phyloP scores from a whole-genome alignment of 2,888 invertebrate genomes.

The Colostygia pectinataria region DNA sequence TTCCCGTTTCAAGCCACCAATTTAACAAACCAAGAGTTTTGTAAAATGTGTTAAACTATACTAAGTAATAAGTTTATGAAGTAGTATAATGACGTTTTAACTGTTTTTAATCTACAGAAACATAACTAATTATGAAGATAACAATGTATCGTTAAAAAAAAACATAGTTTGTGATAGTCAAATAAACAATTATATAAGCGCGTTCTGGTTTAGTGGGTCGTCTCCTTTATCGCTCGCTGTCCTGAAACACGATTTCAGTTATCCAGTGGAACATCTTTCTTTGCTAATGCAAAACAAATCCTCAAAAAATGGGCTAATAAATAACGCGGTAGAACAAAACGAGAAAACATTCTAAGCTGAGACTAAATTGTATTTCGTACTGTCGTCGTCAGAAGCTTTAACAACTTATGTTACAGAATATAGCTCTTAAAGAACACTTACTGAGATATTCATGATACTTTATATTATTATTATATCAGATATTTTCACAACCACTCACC shows the following conservation, averaged over 20 bases:
- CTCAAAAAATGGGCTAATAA: constrained; percentile 27
- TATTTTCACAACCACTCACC: too few species aligned
- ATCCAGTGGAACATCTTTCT: constrained; percentile 21
- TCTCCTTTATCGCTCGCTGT: not conserved
- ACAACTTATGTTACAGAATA: not conserved
- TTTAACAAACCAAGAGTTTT: not conserved
- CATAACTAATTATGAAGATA: too few species aligned
- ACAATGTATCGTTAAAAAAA: too few species aligned
- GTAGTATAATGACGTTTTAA: too few species aligned
- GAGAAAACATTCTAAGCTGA: constrained; percentile 15
- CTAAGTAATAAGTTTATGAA: too few species aligned
- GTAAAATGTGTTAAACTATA: too few species aligned
- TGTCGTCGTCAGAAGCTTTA: not conserved
- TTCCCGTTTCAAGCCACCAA: constrained; percentile 4
- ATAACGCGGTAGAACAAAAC: constrained; percentile 19
- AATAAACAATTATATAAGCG: not conserved
- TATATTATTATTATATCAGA: too few species aligned
- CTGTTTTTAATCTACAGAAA: not conserved
- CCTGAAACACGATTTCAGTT: constrained; percentile 13
- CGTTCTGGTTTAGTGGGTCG: not conserved
- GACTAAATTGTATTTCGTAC: constrained; percentile 12
- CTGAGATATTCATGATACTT: too few species aligned
- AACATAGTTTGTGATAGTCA: too few species aligned
- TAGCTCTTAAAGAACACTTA: too few species aligned
- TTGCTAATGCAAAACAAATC: constrained; percentile 27